A percentile compares a stretch with the other conserved stretches of the same genome.
Evolutionary conservation across 2,113 vertebrate species (phyloP).

Genomic region (Macrotus californicus): DNA sequence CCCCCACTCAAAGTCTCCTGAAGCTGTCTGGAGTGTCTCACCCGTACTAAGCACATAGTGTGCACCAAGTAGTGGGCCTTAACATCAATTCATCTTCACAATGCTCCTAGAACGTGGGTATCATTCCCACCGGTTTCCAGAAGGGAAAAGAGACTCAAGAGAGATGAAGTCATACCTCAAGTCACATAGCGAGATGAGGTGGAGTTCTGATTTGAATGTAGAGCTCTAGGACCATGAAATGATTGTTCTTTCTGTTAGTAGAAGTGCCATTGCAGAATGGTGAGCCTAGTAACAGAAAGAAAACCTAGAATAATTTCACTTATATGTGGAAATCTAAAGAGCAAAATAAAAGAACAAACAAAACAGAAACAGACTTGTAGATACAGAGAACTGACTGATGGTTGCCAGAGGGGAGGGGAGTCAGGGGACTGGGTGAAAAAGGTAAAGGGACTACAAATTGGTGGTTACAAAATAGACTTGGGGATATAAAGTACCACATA

Average conservation of each 20-base stretch:
- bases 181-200: neutral
- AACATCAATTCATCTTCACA: neutral
- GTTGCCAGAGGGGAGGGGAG: neutral
- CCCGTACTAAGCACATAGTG: neutral
- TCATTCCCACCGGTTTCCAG: neutral
- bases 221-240: neutral
- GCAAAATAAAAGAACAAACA: neutral
- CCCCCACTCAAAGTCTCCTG: neutral
- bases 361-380: neutral
- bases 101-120: too few species aligned
- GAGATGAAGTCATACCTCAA: neutral
- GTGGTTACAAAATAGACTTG: neutral
- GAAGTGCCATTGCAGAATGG: neutral
- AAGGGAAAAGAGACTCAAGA: neutral
- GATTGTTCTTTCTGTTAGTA: neutral
- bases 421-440: neutral
- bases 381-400: neutral
- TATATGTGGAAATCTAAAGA: neutral
- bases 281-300: neutral
- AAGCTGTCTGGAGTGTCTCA: neutral
- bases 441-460: neutral
- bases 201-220: neutral
- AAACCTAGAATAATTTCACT: neutral
- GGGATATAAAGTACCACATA: neutral
- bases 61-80: neutral